Evolutionary conservation across 2,113 vertebrate genomes (phyloP).

Genomic region (Bubo bubo): DNA sequence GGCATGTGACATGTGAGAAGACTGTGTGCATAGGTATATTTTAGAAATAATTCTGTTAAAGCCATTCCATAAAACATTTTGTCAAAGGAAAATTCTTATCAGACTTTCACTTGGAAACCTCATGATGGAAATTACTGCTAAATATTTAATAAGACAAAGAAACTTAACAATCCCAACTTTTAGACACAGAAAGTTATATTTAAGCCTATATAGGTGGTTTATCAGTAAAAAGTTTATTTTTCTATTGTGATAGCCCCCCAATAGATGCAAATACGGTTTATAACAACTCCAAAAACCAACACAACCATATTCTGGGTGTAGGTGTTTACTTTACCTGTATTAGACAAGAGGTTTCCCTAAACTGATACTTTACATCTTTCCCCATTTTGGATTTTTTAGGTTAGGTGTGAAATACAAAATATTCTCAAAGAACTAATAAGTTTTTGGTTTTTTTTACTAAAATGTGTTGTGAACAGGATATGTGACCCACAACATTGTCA

Average conservation of each 20-base stretch:
- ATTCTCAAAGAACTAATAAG: background rate
- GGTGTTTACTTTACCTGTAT: background rate
- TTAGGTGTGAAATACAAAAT: background rate
- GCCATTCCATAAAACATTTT: background rate
- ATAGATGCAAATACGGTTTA: background rate
- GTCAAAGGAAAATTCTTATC: background rate
- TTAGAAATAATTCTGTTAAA: background rate
- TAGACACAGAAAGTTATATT: background rate
- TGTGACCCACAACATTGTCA: background rate
- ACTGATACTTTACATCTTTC: background rate
- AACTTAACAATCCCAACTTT: background rate
- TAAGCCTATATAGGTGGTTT: background rate
- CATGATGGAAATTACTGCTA: background rate
- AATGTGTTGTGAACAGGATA: background rate
- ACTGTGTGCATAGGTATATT: background rate
- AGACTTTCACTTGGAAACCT: background rate
- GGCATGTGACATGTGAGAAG: background rate
- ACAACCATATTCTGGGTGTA: background rate
- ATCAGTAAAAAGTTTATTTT: background rate
- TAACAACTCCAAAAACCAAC: background rate
- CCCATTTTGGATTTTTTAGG: background rate
- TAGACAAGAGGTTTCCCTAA: background rate
- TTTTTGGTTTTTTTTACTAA: background rate
- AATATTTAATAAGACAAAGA: background rate
- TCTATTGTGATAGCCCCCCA: background rate